These are phyloP conservation scores for Megalonaias nervosa DNA, from an alignment of 1,140 invertebrate genomes.

Conservation along the genomic window DNA sequence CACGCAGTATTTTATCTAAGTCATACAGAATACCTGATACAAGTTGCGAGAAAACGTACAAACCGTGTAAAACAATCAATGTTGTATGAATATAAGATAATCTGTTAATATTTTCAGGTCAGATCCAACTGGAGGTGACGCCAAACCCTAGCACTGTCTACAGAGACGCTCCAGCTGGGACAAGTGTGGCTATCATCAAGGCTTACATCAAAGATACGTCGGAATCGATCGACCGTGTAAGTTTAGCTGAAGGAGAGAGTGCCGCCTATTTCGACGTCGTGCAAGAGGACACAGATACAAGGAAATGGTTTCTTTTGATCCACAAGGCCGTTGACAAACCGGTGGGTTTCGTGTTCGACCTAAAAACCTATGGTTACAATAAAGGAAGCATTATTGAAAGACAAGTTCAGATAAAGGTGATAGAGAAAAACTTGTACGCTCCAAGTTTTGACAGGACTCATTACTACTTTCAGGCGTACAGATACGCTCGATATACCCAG, in stretches of 20 bases:
- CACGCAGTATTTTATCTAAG: no score
- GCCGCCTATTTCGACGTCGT: conserved; percentile 20
- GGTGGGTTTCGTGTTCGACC: conserved; percentile 20
- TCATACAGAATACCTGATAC: no score
- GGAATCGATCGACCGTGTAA: conserved; percentile 1
- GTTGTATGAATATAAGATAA: no score
- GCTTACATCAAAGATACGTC: conserved; percentile 12
- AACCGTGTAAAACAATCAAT: no score
- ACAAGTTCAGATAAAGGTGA: conserved; percentile 25
- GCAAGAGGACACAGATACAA: conserved; percentile 4
- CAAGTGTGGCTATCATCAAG: conserved; percentile 10
- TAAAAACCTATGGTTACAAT: conserved; percentile 6
- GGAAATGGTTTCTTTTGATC: conserved; percentile 10
- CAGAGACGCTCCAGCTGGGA: conserved; percentile 2
- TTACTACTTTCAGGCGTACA: conserved; percentile 23
- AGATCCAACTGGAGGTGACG: background rate
- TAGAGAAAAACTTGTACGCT: conserved; percentile 11
- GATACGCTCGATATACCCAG: conserved; percentile 19
- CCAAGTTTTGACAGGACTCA: conserved; percentile 19
- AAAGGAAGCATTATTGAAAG: background rate
- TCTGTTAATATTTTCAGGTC: conserved; percentile 1
- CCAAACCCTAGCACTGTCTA: conserved; percentile 13
- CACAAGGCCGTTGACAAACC: conserved; percentile 29
- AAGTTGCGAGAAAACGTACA: no score
- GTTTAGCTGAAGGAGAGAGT: background rate